Evolutionary conservation across 2,113 vertebrate species (phyloP).

Genomic region (Mesitornis unicolor): DNA sequence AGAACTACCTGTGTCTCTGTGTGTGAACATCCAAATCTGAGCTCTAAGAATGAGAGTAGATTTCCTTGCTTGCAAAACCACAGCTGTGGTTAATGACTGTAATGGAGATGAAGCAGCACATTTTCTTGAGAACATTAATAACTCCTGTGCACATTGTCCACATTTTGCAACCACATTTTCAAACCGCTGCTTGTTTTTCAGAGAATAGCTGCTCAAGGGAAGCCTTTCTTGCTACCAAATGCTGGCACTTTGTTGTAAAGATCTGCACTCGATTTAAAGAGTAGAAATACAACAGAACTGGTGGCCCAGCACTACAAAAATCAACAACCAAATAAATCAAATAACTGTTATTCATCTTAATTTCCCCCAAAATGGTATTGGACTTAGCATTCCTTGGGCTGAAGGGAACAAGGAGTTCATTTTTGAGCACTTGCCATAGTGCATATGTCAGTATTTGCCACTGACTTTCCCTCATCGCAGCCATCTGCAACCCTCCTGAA

Average conservation of each 20-base stretch:
- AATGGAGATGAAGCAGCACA: constrained; percentile 35
- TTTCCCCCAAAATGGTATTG: not conserved
- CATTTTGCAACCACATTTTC: constrained; percentile 59
- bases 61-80: constrained; percentile 1
- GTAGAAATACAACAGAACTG: constrained; percentile 14
- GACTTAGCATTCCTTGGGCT: constrained; percentile 18
- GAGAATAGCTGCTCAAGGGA: constrained; percentile 33
- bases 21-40: not conserved
- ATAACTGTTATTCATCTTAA: constrained; percentile 23
- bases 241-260: constrained; percentile 15
- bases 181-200: constrained; percentile 19
- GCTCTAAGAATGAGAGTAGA: not conserved
- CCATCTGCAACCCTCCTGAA: constrained; percentile 45
- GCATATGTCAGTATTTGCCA: constrained; percentile 49
- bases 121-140: constrained; percentile 40
- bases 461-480: not conserved
- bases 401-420: constrained; percentile 4
- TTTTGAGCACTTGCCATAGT: constrained; percentile 20
- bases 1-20: constrained; percentile 3
- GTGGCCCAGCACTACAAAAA: constrained; percentile 11
- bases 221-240: constrained; percentile 43
- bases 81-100: constrained; percentile 29
- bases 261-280: constrained; percentile 25
- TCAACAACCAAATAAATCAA: constrained; percentile 40
- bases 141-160: constrained; percentile 30